A percentile compares a stretch with the other conserved stretches of the same genome.
These are phyloP conservation scores for Cheilosia vernalis DNA, from an alignment of 2,888 invertebrate genomes.

Conservation along the genomic window DNA sequence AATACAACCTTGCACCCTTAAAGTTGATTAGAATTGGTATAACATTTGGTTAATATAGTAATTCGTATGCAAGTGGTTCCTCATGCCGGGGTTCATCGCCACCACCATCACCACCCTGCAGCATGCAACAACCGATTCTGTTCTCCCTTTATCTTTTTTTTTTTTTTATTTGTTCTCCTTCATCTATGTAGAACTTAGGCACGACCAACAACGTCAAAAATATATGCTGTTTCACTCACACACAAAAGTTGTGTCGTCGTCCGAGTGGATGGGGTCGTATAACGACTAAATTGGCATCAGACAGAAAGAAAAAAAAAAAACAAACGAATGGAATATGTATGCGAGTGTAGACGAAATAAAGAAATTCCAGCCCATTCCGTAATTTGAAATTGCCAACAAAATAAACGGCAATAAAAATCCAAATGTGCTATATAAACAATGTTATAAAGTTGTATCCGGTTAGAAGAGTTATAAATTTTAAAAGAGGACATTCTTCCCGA, in stretches of 20 bases:
- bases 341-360: constrained; percentile 55
- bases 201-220: constrained; percentile 36
- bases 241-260: not conserved
- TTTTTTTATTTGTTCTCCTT: constrained; percentile 46
- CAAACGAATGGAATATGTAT: not conserved
- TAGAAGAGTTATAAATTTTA: constrained; percentile 65
- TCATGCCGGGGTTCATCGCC: constrained; percentile 53
- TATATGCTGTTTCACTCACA: constrained; percentile 20
- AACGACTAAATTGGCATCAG: constrained; percentile 66
- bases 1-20: constrained; percentile 74
- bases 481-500: constrained; percentile 40
- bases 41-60: constrained; percentile 81
- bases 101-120: constrained; percentile 16
- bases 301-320: constrained; percentile 14
- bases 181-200: constrained; percentile 43
- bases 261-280: constrained; percentile 6
- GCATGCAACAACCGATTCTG: constrained; percentile 59
- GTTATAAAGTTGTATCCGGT: constrained; percentile 70
- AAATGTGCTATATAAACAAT: constrained; percentile 71
- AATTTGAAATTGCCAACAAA: constrained; percentile 65
- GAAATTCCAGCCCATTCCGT: constrained; percentile 61
- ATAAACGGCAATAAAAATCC: constrained; percentile 71
- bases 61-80: constrained; percentile 79
- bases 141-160: constrained; percentile 10
- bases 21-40: constrained; percentile 80